These are phyloP conservation scores for Napeogenes sylphis DNA, from an alignment of 2,888 invertebrate species.

Conservation along the genomic window DNA sequence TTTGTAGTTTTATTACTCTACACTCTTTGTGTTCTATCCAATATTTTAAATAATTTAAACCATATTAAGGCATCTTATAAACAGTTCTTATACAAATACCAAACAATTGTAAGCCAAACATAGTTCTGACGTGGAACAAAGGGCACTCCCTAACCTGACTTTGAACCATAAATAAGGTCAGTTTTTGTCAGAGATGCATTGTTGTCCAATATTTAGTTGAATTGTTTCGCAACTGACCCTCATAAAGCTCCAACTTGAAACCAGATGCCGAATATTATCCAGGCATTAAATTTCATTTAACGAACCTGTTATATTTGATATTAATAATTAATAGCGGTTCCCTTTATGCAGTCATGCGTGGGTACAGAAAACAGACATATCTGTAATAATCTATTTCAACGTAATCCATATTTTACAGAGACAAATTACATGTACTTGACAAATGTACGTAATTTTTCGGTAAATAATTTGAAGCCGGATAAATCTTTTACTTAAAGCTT, in stretches of 20 bases:
- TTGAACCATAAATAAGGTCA: conserved; percentile 51
- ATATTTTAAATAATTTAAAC: no score
- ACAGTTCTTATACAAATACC: no score
- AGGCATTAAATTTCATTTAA: conserved; percentile 32
- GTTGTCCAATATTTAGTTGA: conserved; percentile 59
- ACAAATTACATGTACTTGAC: background rate
- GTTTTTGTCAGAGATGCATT: conserved; percentile 59
- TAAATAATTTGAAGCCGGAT: no score
- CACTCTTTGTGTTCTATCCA: no score
- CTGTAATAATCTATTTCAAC: background rate
- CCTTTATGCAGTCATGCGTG: conserved; percentile 32
- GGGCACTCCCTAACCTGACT: conserved; percentile 26
- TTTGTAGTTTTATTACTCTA: no score
- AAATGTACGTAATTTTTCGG: background rate
- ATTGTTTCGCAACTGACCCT: conserved; percentile 51
- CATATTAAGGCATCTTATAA: no score
- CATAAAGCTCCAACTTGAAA: conserved; percentile 40
- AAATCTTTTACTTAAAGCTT: background rate
- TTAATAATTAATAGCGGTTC: conserved; percentile 30
- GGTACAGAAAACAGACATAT: conserved; percentile 12
- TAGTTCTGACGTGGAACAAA: no score
- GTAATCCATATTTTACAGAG: background rate
- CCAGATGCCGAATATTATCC: conserved; percentile 36
- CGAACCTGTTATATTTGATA: conserved; percentile 23
- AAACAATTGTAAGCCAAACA: no score